These are phyloP conservation scores for Macrosteles quadrilineatus DNA, from an alignment of 1,140 invertebrate species.

Conservation along the genomic window DNA sequence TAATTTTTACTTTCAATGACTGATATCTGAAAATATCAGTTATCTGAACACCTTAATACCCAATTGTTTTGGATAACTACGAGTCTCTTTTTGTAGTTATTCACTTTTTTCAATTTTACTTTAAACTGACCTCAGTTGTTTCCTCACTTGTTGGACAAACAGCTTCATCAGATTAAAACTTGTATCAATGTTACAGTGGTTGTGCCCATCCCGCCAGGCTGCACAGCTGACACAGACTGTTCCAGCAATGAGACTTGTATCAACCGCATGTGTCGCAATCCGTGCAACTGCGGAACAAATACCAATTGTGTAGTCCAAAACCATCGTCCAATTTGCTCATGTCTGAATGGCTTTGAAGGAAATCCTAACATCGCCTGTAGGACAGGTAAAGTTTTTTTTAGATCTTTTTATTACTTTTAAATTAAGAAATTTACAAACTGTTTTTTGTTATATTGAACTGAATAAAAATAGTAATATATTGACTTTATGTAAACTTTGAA, in stretches of 20 bases:
- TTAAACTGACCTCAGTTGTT: too few relatives aligned
- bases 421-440: neutral
- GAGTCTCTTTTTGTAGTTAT: too few relatives aligned
- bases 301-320: conserved; percentile 79
- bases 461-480: neutral
- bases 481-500: too few relatives aligned
- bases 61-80: too few relatives aligned
- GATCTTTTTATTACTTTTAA: conserved; percentile 14
- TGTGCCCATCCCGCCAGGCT: conserved; percentile 68
- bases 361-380: conserved; percentile 80
- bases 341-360: conserved; percentile 77
- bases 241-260: conserved; percentile 75
- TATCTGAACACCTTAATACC: too few relatives aligned
- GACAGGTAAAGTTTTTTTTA: conserved; percentile 48
- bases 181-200: too few relatives aligned
- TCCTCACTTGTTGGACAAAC: too few relatives aligned
- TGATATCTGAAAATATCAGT: too few relatives aligned
- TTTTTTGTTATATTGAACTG: neutral
- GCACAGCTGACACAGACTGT: conserved; percentile 77
- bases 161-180: too few relatives aligned
- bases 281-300: conserved; percentile 84
- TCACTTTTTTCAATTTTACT: too few relatives aligned
- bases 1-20: too few relatives aligned
- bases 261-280: conserved; percentile 80
- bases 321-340: conserved; percentile 84